Base-by-base conservation (phyloP, 2,113 vertebrate species). In the Trinectes maculatus region DNA sequence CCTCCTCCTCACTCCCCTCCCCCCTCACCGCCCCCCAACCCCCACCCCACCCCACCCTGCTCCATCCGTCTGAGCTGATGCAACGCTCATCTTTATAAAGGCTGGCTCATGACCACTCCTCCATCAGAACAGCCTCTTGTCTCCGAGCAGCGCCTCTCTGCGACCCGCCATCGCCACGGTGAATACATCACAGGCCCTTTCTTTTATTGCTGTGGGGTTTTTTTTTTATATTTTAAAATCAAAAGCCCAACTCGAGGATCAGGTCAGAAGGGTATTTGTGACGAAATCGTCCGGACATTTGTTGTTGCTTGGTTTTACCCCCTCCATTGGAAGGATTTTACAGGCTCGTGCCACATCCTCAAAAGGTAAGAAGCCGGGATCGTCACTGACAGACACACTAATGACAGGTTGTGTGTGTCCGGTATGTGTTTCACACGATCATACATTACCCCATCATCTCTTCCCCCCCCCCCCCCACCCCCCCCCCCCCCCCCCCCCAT, bases 81-180 rank as follows among this genome's bases (percentile, higher is more conserved):
- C 91, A 93, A 93, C 33, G 75, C 79, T 54, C 47, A 60, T 78
- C 61, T 72, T 62, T 87, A 89, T 83, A 90, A 91, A 82, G 70
- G 71, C 15, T 40, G 52, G 21, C 80, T 57, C 72, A 53, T 39
- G 52, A 52, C 74, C 64, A 52, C 67, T 72, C 72, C 74, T 74
- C 21, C 21, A 66, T 16, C 73, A 82, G 77, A 87, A 26, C 57
- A 16, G 36, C 26, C 2, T 56, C 47, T 58, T 54, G 21, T 62
- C 12, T 47, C 40, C 13, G n/a, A 54, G 24, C 33, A 3, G 1
- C 26, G 22, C 62, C 31, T 61, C 77, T 56, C 55, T 46, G 39
- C n/a, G n/a, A n/a, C n/a, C n/a, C n/a, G n/a, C n/a, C n/a, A n/a
- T n/a, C n/a, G n/a, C n/a, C n/a, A n/a, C n/a, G n/a, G n/a, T n/a